Evolutionary conservation across 2,113 vertebrate genomes (phyloP), one percentile per base, ranked within the genome.

Genomic region (Nipponia nippon): DNA sequence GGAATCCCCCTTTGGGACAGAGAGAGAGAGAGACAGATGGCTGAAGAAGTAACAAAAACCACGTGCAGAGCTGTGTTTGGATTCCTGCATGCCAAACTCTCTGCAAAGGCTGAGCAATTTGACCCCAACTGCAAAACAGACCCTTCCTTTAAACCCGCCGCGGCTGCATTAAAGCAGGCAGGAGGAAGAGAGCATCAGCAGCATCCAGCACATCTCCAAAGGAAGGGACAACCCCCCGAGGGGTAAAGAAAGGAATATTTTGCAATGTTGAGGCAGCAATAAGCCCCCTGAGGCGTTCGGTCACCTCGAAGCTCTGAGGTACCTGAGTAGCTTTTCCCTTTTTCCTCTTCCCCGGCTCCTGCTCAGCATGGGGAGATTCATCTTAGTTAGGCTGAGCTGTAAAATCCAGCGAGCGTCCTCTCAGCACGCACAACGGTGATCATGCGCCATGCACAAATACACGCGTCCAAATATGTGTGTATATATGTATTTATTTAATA

Each of bases 401-500:
- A 27, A 82, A 70, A 66, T 4, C 47, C 36, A 26, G 47, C 8
- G 16, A n/a, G 58, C 20, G 49, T 11, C 53, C 36, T 77, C 40
- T 47, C 59, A 65, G 50, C 50, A 15, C 4, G 13, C 50, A 22
- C 10, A 30, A 4, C 1, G 10, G 17, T 11, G 44, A 20, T 9
- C 26, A 5, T 8, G n/a, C 30, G 47, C 36, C 26, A 4, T 6
- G n/a, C n/a, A 47, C 36, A 26, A 56, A 34, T 6, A 5, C 20
- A 10, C n/a, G 42, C 27, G 34, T 4, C 40, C 50, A 11, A 40
- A 21, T 2, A 5, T 5, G 7, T 8, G 5, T 11, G 1, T 18
- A 3, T 16, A 19, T 6, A 25, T 23, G 7, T 34, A 52, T 69
- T 16, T 34, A 40, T n/a, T 42, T 26, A 50, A n/a, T 52, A 15